phyloP scores from a whole-genome alignment of 2,888 invertebrate species.

The Sesia apiformis region DNA sequence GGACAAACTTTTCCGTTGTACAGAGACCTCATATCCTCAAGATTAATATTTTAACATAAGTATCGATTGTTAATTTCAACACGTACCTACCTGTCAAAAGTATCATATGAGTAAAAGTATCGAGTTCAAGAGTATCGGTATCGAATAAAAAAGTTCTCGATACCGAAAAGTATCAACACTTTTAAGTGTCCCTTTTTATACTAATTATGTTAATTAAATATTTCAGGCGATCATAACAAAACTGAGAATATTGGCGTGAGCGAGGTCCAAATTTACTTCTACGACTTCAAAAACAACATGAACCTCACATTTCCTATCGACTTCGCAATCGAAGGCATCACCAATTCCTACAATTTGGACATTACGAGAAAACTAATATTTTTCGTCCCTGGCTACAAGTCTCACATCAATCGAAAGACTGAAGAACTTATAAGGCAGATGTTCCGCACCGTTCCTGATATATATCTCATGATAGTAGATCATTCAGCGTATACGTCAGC shows the following conservation, averaged over 20 bases:
- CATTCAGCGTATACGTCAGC: constrained; percentile 54
- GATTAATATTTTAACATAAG: too few species aligned
- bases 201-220: neutral
- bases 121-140: too few species aligned
- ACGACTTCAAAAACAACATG: constrained; percentile 58
- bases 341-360: constrained; percentile 42
- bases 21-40: too few species aligned
- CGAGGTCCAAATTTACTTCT: constrained; percentile 45
- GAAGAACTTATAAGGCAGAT: constrained; percentile 49
- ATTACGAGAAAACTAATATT: constrained; percentile 44
- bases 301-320: constrained; percentile 43
- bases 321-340: constrained; percentile 36
- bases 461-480: constrained; percentile 54
- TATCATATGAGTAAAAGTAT: too few species aligned
- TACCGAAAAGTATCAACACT: too few species aligned
- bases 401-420: constrained; percentile 46
- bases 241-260: constrained; percentile 38
- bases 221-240: constrained; percentile 56
- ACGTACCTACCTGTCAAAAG: too few species aligned
- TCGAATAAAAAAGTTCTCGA: too few species aligned
- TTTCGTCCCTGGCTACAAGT: constrained; percentile 62
- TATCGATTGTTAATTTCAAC: too few species aligned
- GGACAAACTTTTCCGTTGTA: too few species aligned
- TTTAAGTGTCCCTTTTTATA: too few species aligned
- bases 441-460: constrained; percentile 44